Evolutionary conservation across 1,140 invertebrate genomes (phyloP).

Genomic region (Solenopsis fugax): DNA sequence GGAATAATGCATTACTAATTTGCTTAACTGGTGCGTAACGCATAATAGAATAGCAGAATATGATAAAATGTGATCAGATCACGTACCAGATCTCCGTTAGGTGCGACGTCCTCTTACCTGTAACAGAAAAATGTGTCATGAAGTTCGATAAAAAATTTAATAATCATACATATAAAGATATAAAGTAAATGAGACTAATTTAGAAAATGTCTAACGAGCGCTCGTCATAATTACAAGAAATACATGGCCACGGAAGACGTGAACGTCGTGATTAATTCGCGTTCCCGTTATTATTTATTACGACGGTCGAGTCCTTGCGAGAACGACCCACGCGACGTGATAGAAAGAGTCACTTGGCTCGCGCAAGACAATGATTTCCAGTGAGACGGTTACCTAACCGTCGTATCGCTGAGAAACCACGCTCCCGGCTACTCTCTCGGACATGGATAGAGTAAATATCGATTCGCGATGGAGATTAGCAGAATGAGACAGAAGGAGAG

Average conservation of each 20-base stretch:
- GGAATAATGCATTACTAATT: neutral
- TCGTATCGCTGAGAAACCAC: slow-evolving; percentile 56
- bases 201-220: slow-evolving; percentile 11
- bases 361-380: slow-evolving; percentile 65
- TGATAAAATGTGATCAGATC: neutral
- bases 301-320: slow-evolving; percentile 21
- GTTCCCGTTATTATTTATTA: slow-evolving; percentile 63
- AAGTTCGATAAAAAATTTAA: slow-evolving; percentile 16
- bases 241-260: neutral
- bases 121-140: slow-evolving; percentile 29
- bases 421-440: slow-evolving; percentile 20
- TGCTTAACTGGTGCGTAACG: neutral
- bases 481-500: slow-evolving; percentile 16
- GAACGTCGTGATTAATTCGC: slow-evolving; percentile 57
- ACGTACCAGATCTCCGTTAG: slow-evolving; percentile 8
- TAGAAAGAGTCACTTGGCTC: slow-evolving; percentile 39
- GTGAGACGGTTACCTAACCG: slow-evolving; percentile 64
- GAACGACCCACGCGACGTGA: slow-evolving; percentile 63
- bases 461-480: slow-evolving; percentile 5
- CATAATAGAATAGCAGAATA: neutral
- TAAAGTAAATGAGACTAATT: neutral
- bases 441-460: slow-evolving; percentile 27
- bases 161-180: neutral
- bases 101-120: slow-evolving; percentile 58
- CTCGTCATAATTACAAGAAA: neutral